These are phyloP conservation scores for Hypomecis atomaria DNA, from an alignment of 2,888 invertebrate genomes.

Conservation along the genomic window DNA sequence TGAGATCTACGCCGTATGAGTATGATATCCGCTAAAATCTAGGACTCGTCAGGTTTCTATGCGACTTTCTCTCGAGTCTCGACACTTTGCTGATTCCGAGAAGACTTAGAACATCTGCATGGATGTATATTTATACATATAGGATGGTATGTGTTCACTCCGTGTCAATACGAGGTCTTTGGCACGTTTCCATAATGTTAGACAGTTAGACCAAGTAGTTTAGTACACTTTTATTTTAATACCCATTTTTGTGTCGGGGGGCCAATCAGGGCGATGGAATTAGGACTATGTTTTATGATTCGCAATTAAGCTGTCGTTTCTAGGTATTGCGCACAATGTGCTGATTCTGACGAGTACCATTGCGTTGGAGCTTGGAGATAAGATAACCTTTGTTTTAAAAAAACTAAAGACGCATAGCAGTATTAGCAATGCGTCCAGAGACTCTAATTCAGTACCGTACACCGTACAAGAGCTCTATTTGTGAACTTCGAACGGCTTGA, in stretches of 20 bases:
- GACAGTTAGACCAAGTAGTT: conserved; percentile 7
- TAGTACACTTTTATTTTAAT: conserved; percentile 1
- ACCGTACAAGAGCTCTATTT: no score
- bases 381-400: no score
- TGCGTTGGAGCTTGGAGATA: no score
- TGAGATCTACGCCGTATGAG: conserved; percentile 22
- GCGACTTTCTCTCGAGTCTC: conserved; percentile 56
- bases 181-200: conserved; percentile 8
- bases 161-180: conserved; percentile 4
- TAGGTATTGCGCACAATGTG: no score
- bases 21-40: conserved; percentile 50
- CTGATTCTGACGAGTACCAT: no score
- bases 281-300: no score
- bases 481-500: no score
- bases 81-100: conserved; percentile 37
- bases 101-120: conserved; percentile 10
- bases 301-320: no score
- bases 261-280: not conserved
- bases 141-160: not conserved
- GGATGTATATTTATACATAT: not conserved
- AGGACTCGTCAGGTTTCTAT: conserved; percentile 55
- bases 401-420: no score
- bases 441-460: no score
- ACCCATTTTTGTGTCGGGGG: not conserved
- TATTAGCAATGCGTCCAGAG: no score